phyloP scores from a whole-genome alignment of 2,888 invertebrate genomes.

The Tenthredo mesomela region DNA sequence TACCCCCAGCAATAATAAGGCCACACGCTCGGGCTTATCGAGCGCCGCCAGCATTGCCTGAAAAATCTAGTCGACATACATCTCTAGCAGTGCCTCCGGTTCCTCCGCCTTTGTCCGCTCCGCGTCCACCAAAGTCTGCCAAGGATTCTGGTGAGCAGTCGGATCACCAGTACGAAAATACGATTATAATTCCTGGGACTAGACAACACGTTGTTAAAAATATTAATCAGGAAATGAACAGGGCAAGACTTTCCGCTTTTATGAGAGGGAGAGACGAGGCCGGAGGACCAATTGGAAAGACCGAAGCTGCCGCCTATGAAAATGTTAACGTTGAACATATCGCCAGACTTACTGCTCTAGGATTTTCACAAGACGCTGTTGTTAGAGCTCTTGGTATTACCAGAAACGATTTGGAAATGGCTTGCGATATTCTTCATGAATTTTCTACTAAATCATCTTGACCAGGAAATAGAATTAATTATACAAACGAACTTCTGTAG shows the following conservation, averaged over 20 bases:
- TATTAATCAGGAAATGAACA: conserved; percentile 72
- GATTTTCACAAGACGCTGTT: conserved; percentile 94
- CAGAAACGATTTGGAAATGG: conserved; percentile 96
- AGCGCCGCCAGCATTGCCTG: conserved; percentile 60
- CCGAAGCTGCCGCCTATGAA: conserved; percentile 84
- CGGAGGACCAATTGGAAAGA: conserved; percentile 66
- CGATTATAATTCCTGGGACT: conserved; percentile 78
- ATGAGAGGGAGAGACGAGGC: conserved; percentile 73
- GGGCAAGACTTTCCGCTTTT: conserved; percentile 72
- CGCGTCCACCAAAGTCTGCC: conserved; percentile 69
- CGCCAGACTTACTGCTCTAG: conserved; percentile 91
- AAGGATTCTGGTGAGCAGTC: conserved; percentile 73
- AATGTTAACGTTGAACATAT: conserved; percentile 96
- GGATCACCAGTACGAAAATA: conserved; percentile 80
- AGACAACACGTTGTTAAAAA: conserved; percentile 75
- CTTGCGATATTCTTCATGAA: conserved; percentile 95
- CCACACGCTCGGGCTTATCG: conserved; percentile 68
- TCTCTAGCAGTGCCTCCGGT: conserved; percentile 68
- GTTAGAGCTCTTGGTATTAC: conserved; percentile 95
- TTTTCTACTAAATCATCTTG: conserved; percentile 86
- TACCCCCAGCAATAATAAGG: conserved; percentile 65
- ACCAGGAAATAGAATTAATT: conserved; percentile 69
- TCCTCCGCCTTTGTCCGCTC: conserved; percentile 72
- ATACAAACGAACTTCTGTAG: background rate
- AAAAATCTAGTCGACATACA: conserved; percentile 52